phyloP scores from a whole-genome alignment of 2,888 invertebrate genomes.

The Hypomecis punctinalis region DNA sequence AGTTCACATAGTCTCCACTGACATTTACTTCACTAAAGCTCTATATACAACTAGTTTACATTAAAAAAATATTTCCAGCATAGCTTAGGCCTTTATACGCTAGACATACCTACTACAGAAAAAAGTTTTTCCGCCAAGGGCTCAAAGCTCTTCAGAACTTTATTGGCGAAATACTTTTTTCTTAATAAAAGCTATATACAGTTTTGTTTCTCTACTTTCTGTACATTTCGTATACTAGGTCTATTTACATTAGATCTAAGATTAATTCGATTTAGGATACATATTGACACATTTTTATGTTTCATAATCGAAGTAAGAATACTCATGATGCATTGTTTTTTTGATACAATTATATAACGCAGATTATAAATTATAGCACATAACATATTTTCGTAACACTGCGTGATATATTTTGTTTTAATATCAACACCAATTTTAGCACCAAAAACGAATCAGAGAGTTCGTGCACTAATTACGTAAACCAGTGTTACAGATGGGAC shows the following conservation, averaged over 20 bases:
- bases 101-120: conserved; percentile 41
- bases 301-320: no score
- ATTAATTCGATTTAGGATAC: conserved; percentile 5
- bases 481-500: no score
- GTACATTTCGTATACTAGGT: conserved; percentile 24
- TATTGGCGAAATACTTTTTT: conserved; percentile 75
- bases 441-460: neutral
- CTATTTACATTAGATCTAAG: conserved; percentile 29
- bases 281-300: neutral
- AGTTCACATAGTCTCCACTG: conserved; percentile 72
- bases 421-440: conserved; percentile 7
- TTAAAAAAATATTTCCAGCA: conserved; percentile 52
- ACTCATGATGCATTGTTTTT: no score
- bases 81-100: conserved; percentile 36
- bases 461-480: no score
- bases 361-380: no score
- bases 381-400: neutral
- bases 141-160: conserved; percentile 68
- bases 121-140: conserved; percentile 79
- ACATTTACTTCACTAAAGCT: conserved; percentile 64
- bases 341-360: no score
- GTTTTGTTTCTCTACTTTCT: neutral
- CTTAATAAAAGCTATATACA: conserved; percentile 21
- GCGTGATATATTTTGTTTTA: neutral
- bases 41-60: conserved; percentile 49